Percentiles rank a stretch among this genome's conserved stretches.
phyloP scores from a whole-genome alignment of 92 coral and sea anemone genomes.

The Porites lobata region DNA sequence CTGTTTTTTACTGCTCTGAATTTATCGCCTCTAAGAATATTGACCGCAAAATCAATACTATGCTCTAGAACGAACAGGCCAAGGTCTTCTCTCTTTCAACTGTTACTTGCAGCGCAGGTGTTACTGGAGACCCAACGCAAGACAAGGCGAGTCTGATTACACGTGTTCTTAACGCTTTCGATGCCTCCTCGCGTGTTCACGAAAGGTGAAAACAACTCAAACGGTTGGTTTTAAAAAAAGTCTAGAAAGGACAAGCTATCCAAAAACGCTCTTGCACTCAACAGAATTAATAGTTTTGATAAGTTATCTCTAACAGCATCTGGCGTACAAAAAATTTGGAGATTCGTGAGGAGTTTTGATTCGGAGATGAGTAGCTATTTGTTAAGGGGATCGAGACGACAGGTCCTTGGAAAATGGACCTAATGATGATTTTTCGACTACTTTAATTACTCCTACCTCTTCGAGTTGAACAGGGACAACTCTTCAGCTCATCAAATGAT shows the following conservation, averaged over 20 bases:
- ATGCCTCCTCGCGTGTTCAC: too few relatives aligned
- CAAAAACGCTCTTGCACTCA: too few relatives aligned
- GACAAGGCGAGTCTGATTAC: too few relatives aligned
- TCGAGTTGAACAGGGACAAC: not conserved
- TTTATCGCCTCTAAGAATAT: not conserved
- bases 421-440: not conserved
- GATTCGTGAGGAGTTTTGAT: not conserved
- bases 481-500: not conserved
- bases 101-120: too few relatives aligned
- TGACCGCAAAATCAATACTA: not conserved
- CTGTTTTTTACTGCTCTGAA: not conserved
- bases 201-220: too few relatives aligned
- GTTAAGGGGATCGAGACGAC: not conserved
- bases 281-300: not conserved
- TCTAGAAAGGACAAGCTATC: too few relatives aligned
- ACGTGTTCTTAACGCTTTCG: too few relatives aligned
- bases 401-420: not conserved
- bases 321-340: not conserved
- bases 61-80: not conserved
- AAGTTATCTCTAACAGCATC: not conserved
- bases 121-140: too few relatives aligned
- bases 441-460: not conserved
- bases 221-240: too few relatives aligned
- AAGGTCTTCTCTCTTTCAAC: too few relatives aligned
- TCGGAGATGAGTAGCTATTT: not conserved